A percentile compares a stretch with the other conserved stretches of the same genome.
Conservation (phyloP, 2,113 vertebrate species). For the Mixornis gularis region DNA sequence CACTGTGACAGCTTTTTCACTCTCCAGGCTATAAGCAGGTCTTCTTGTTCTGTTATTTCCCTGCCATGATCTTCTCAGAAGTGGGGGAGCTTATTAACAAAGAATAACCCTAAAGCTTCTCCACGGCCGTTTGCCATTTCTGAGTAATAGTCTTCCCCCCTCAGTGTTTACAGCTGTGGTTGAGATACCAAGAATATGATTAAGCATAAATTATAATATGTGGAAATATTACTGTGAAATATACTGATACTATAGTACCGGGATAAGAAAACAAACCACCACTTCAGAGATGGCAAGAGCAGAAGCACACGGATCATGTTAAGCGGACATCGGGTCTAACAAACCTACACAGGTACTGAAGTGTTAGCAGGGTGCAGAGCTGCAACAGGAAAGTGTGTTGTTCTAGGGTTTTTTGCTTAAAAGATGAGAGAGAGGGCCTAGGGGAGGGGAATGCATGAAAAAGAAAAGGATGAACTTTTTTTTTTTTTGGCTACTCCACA, state of each 20-base stretch:
- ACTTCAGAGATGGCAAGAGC: neutral
- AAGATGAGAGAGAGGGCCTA: conserved; percentile 48
- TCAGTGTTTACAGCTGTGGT: neutral
- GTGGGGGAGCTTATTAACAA: neutral
- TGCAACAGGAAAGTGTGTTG: neutral
- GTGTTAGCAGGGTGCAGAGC: neutral
- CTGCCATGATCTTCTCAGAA: neutral
- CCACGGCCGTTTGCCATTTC: neutral
- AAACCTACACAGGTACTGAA: neutral
- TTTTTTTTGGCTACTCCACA: conserved; percentile 62
- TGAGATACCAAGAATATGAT: neutral
- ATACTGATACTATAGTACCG: neutral
- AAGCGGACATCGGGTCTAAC: neutral
- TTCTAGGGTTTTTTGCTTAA: conserved; percentile 9
- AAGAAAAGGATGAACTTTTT: conserved; percentile 43
- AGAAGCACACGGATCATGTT: neutral
- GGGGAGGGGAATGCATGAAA: neutral
- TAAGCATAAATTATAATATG: neutral
- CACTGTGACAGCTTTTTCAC: neutral
- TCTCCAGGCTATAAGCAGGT: neutral
- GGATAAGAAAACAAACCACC: neutral
- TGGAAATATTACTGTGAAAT: neutral
- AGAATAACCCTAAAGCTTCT: neutral
- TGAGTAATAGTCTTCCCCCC: neutral
- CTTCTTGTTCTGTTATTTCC: neutral